These are phyloP conservation scores for Caenorhabditis panamensis DNA, from an alignment of 2,888 invertebrate species.

Conservation along the genomic window DNA sequence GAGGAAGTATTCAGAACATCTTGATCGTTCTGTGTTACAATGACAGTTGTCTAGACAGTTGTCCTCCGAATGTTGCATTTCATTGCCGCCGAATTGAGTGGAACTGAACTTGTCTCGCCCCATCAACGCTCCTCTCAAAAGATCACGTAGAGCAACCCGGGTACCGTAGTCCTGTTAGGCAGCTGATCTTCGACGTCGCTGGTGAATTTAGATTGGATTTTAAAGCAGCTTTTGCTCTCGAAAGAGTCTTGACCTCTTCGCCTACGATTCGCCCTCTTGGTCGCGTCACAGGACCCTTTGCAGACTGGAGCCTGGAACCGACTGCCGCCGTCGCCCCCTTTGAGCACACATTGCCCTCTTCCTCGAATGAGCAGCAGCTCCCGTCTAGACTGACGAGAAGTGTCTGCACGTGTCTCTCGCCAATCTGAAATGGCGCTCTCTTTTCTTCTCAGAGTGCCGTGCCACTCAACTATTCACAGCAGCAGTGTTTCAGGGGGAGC, in stretches of 20 bases:
- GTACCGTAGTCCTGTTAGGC: slow-evolving; percentile 5
- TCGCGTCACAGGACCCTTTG: slow-evolving; percentile 21
- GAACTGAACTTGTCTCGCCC: not conserved
- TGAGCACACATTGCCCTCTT: slow-evolving; percentile 38
- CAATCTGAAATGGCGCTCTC: slow-evolving; percentile 44
- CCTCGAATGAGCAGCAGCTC: slow-evolving; percentile 40
- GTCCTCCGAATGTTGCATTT: slow-evolving; percentile 2
- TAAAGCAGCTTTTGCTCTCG: too few species aligned
- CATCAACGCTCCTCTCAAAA: not conserved
- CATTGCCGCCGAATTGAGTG: not conserved
- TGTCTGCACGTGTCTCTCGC: slow-evolving; percentile 25
- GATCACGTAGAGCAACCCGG: not conserved
- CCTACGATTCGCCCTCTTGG: not conserved
- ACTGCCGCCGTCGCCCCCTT: slow-evolving; percentile 2
- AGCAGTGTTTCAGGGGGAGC: not conserved
- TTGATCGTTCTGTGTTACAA: slow-evolving; percentile 22
- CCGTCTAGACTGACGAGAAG: slow-evolving; percentile 37
- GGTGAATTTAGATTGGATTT: slow-evolving; percentile 38
- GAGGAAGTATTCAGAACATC: too few species aligned
- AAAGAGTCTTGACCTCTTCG: slow-evolving; percentile 1
- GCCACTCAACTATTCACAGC: not conserved
- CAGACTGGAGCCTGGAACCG: not conserved
- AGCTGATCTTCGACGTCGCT: slow-evolving; percentile 3
- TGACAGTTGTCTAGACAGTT: slow-evolving; percentile 26
- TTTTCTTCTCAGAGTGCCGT: slow-evolving; percentile 20